These are phyloP conservation scores for Atlantisia rogersi DNA, from an alignment of 2,113 vertebrate species.

Conservation along the genomic window DNA sequence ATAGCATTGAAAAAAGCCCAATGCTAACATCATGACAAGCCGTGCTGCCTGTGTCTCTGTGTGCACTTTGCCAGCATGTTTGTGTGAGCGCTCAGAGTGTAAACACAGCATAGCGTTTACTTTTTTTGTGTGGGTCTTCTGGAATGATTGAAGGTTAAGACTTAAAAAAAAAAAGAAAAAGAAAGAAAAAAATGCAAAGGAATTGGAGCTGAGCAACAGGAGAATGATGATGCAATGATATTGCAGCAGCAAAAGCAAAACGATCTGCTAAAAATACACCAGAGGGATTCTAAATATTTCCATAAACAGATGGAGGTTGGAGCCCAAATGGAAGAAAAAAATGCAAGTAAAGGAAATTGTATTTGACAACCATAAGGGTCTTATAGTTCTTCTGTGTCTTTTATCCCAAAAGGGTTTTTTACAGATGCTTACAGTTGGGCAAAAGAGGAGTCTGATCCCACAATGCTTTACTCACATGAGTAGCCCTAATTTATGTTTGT, in stretches of 20 bases:
- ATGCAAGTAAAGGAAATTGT: constrained; percentile 77
- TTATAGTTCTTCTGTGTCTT: constrained; percentile 73
- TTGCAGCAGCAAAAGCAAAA: constrained; percentile 65
- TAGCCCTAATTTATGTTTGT: constrained; percentile 17
- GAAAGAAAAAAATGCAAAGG: neutral
- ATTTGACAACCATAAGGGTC: constrained; percentile 77
- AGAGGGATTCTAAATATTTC: constrained; percentile 70
- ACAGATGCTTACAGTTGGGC: constrained; percentile 47
- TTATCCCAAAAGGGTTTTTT: constrained; percentile 70
- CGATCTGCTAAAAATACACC: constrained; percentile 77
- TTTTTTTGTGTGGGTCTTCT: neutral
- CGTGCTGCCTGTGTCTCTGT: neutral
- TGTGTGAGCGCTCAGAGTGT: neutral
- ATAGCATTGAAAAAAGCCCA: neutral
- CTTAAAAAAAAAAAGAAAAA: neutral
- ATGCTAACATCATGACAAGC: neutral
- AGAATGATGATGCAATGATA: constrained; percentile 70
- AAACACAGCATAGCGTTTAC: neutral
- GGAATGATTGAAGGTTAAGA: constrained; percentile 43
- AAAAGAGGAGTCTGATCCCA: constrained; percentile 36
- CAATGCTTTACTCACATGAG: neutral
- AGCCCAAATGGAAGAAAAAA: constrained; percentile 67
- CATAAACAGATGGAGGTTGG: constrained; percentile 78
- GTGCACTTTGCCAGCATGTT: neutral
- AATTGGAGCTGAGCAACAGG: constrained; percentile 35